Base-by-base conservation (phyloP, 2,113 vertebrate species). In the Thryonomys swinderianus region DNA sequence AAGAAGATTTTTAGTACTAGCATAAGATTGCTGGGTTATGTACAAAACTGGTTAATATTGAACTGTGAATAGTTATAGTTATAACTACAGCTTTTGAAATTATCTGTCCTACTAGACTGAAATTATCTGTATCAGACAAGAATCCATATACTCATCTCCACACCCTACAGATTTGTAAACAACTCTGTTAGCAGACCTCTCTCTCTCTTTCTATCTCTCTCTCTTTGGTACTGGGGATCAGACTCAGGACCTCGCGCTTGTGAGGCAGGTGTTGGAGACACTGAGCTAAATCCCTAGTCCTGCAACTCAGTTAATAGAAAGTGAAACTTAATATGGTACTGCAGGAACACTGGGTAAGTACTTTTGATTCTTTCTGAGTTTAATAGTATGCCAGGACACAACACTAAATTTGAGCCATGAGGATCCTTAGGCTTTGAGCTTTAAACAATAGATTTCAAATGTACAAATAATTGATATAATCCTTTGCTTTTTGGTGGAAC, bases 401-500 rank as follows among this genome's bases (percentile, higher is more conserved):
- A 86, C 25, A 45, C 21, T 69, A 51, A 90, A 74, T n/a, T 67
- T 48, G 17, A 57, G 34, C 27, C 62, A 83, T 51, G 37, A 92
- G 25, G 86, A 11, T 66, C 25, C 13, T 82, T 34, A 55, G 53
- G 25, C 51, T 42, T 85, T 81, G 51, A 76, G 21, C 23, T 87
- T 92, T 62, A 73, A 90, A 83, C n/a, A 42, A 61, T 61, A 73
- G 37, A n/a, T 91, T 95, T 79, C 37, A 71, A 82, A 76, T 8
- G 18, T 40, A 45, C n/a, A 80, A 71, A 32, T 80, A 64, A 81
- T 55, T 0, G 6, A 37, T 13, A 57, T 17, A 84, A 73, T 57
- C 13, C 48, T 64, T 53, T 61, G 51, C 76, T 34, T 84, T 80
- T 76, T 85, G 51, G 21, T 55, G 66, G 84, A 79, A 48, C 73